Base-by-base conservation (phyloP, 2,888 invertebrate species). In the Netelia melanura region DNA sequence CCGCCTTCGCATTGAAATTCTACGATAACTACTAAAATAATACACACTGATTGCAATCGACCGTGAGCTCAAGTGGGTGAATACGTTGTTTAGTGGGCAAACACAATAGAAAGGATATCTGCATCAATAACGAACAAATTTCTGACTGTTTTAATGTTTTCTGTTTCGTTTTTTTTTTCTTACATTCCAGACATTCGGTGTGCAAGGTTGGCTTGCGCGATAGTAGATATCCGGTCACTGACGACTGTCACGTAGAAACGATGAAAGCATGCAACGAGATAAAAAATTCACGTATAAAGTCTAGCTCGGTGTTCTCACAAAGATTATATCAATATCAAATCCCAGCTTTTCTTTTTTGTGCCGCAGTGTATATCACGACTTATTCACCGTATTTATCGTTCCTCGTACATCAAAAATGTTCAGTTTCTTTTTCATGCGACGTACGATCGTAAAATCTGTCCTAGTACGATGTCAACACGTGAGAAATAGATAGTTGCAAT, bases 111-210 rank as follows among this genome's bases (percentile, higher is more conserved):
- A 64, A 56, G 30, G 70, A 44, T 44, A 10, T 62, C 10, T 17
- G 61, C 58, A 54, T 14, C 10, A 65, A 54, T 30, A 38, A 30
- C 48, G 21, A 56, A 54, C 23, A 11, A n/a, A 43, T 6, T 52
- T 21, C 30, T 14, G 17, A 70, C 44, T 6, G 6, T 38, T 48
- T 48, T 9, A 54, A 52, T 44, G 14, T 56, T 79, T 65, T 30
- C 30, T 30, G 30, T 30, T 30, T 30, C 30, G 1, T 30, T 30
- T 72, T 43, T 25, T 21, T 80, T 70, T 72, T 58, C 64, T 65
- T 80, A 80, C 79, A 80, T 80, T 80, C 79, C 79, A 80, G 58
- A 56, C 2, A 71, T 65, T 72, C 54, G 44, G 25, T 25, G 62
- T 48, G 54, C 48, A 61, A 58, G 61, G 38, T 54, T 6, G 30